Base-by-base conservation (phyloP, 2,113 vertebrate species). In the Myrmecobius fasciatus region DNA sequence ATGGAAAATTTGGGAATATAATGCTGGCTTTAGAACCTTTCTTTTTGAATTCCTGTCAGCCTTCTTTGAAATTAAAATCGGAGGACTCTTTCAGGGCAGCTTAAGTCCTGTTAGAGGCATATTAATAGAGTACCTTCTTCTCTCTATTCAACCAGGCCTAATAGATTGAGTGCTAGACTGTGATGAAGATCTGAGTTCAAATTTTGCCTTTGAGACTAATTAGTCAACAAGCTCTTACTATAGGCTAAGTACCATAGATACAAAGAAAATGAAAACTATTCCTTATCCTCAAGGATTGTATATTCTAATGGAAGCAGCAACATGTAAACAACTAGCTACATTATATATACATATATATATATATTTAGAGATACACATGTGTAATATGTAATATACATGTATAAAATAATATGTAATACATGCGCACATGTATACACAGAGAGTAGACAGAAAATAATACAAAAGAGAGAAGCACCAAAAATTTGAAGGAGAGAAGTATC, bases 41-140 rank as follows among this genome's bases (percentile, higher is more conserved):
- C 60, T 52, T 51, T 36, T 83, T 92, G 49, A 48, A 24, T 25
- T 26, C 46, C n/a, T 31, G 26, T 47, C 9, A 92, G 8, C 3
- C 14, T 22, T 51, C 47, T 14, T n/a, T 52, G 93, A 94, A 95
- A 94, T 94, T 88, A 67, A 17, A 36, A 9, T 47, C 46, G 43
- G 24, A 91, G 89, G 91, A 28, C 26, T 92, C 36, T 75, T 75
- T n/a, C n/a, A 8, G 17, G 20, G 67, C 4, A 83, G n/a, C 17
- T 83, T 83, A 43, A 1, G 22, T 83, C 17, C 20, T 83, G 17
- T 83, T 17, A 83, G 14, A 43, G n/a, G n/a, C 17, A 43, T 83
- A 22, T 43, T 43, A 17, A 83, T 75, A 31, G n/a, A 75, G 60
- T n/a, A 17, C 67, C 17, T 75, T 75, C 56, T 36, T 67, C 60